Percentiles rank a stretch among this genome's conserved stretches.
phyloP scores from a whole-genome alignment of 2,888 invertebrate species.

The Drosophila nr. perissopoda region DNA sequence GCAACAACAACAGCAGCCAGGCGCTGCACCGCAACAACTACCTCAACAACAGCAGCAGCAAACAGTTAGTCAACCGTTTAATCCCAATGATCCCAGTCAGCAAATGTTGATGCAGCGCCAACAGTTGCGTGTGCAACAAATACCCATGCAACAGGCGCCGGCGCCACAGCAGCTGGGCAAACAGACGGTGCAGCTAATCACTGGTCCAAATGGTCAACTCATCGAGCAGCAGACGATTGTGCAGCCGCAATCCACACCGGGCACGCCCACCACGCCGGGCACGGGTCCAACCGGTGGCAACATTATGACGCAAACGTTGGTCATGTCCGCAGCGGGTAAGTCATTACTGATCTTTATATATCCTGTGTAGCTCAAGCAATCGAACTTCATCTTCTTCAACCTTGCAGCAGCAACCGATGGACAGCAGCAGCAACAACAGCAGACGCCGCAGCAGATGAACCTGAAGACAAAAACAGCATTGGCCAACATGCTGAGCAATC shows the following conservation, averaged over 20 bases:
- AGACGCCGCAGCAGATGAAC: conserved; percentile 88
- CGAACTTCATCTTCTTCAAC: background rate
- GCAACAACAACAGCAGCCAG: conserved; percentile 63
- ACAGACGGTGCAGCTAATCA: conserved; percentile 82
- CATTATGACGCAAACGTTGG: conserved; percentile 78
- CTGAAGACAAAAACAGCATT: conserved; percentile 96
- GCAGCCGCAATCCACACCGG: conserved; percentile 59
- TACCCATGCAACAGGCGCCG: conserved; percentile 77
- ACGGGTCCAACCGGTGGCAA: conserved; percentile 44
- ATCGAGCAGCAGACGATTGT: conserved; percentile 77
- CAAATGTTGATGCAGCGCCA: conserved; percentile 83
- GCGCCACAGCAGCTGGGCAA: conserved; percentile 67
- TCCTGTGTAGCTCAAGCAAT: background rate
- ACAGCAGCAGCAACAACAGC: conserved; percentile 86
- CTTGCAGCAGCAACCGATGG: conserved; percentile 58
- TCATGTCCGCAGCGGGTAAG: conserved; percentile 67
- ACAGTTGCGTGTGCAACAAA: conserved; percentile 82
- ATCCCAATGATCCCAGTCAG: conserved; percentile 83
- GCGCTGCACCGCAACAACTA: conserved; percentile 52
- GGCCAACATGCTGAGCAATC: conserved; percentile 96
- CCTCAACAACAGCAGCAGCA: conserved; percentile 56
- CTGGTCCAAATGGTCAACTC: conserved; percentile 70
- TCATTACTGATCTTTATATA: background rate
- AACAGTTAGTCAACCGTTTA: conserved; percentile 68
- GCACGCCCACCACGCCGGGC: conserved; percentile 65